These are phyloP conservation scores for Orycteropus afer DNA, from an alignment of 2,113 vertebrate species.

Conservation along the genomic window DNA sequence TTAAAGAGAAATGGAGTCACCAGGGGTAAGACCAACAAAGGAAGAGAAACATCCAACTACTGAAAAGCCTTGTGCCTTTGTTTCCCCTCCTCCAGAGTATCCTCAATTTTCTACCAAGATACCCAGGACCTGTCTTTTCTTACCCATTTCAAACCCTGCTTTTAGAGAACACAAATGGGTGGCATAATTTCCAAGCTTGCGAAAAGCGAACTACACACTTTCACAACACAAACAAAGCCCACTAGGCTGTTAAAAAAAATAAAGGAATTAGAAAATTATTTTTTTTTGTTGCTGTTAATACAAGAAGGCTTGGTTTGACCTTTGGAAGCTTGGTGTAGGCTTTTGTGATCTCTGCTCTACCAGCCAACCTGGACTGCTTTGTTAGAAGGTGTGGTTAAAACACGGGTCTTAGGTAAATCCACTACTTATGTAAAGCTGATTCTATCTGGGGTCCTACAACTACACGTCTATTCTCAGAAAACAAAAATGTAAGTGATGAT, in stretches of 20 bases:
- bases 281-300: conserved; percentile 55
- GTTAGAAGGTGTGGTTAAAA: conserved; percentile 36
- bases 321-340: conserved; percentile 3
- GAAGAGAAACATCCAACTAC: background rate
- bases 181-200: conserved; percentile 57
- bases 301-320: conserved; percentile 1
- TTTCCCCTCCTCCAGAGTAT: background rate
- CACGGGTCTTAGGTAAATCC: conserved; percentile 21
- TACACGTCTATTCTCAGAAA: conserved; percentile 57
- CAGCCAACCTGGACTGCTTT: background rate
- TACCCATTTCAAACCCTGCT: conserved; percentile 49
- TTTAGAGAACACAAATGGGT: conserved; percentile 55
- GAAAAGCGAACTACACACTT: conserved; percentile 62
- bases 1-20: conserved; percentile 44
- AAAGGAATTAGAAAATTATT: conserved; percentile 46
- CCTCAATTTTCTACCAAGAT: conserved; percentile 53
- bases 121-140: conserved; percentile 46
- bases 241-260: conserved; percentile 12
- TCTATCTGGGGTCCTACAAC: conserved; percentile 41
- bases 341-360: conserved; percentile 1
- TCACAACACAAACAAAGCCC: conserved; percentile 63
- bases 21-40: background rate
- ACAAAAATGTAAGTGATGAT: conserved; percentile 49
- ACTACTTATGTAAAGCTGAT: conserved; percentile 29
- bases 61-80: background rate